phyloP scores from a whole-genome alignment of 2,888 invertebrate genomes.

The Sympetrum striolatum region DNA sequence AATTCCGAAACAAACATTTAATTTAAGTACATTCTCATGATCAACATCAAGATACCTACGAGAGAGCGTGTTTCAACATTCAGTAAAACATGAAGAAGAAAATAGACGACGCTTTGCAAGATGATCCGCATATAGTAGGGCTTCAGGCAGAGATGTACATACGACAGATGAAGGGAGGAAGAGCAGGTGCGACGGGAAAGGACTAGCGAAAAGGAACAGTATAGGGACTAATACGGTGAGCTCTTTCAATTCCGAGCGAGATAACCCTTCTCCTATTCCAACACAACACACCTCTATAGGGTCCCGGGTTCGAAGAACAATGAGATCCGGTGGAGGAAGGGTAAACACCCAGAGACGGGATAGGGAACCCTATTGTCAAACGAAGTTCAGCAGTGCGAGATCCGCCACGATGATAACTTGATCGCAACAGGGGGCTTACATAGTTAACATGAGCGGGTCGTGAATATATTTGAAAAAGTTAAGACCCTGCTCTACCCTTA shows the following conservation, averaged over 20 bases:
- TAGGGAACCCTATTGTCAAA: not conserved
- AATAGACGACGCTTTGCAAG: too few relatives aligned
- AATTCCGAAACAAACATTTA: too few relatives aligned
- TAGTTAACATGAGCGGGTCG: not conserved
- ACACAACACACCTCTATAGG: not conserved
- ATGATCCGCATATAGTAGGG: too few relatives aligned
- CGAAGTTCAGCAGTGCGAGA: not conserved
- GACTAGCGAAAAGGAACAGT: not conserved
- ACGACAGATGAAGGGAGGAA: too few relatives aligned
- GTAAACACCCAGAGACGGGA: not conserved
- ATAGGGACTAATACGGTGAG: not conserved
- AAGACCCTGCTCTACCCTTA: not conserved
- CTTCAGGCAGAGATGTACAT: too few relatives aligned
- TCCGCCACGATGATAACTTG: not conserved
- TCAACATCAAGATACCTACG: too few relatives aligned
- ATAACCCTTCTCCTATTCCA: not conserved
- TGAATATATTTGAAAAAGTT: not conserved
- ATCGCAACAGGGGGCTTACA: not conserved
- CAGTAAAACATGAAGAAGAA: too few relatives aligned
- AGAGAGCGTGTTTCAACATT: too few relatives aligned
- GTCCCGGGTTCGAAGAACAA: not conserved
- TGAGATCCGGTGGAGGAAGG: not conserved
- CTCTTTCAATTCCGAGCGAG: not conserved
- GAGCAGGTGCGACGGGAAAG: too few relatives aligned
- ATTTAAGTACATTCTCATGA: too few relatives aligned